Evolutionary conservation across 2,113 vertebrate genomes (phyloP), one percentile per base, ranked within the genome.

Genomic region (Struthio camelus): DNA sequence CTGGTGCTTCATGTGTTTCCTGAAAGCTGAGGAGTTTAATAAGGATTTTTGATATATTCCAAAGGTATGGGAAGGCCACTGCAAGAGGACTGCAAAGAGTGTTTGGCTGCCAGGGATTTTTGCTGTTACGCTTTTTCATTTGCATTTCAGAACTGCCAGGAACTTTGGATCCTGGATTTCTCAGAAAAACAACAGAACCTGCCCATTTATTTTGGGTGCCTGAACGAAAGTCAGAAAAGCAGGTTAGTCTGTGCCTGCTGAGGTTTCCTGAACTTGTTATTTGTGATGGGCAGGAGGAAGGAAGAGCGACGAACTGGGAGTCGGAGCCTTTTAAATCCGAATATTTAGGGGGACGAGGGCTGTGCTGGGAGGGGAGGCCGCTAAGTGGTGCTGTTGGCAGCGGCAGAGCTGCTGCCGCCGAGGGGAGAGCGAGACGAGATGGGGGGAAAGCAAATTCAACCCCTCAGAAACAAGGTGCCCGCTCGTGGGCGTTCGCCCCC

Each of bases 381-480:
- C 97, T 95, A 97, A 32, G 97, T 15, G 91, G 94, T 94, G 94
- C 97, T 97, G 34, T 93, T 38, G 97, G 93, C 4, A 2, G 62
- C 17, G 66, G 30, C 32, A 54, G 9, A 83, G 69, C 53, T 0
- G 1, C 48, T 24, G 62, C 4, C 1, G 53, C 38, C 62, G 30
- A 3, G 8, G 27, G 2, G 61, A 46, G 70, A 73, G 22, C 32
- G 66, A 16, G 38, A 46, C n/a, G n/a, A n/a, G n/a, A n/a, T n/a
- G 72, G 32, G 70, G 54, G 22, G 18, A 61, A 53, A 62, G 50
- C 59, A 46, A 51, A 59, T 73, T 4, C 54, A 94, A 87, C 10
- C 75, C 66, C 66, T 27, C 24, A 34, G 56, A 64, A 86, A 4
- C 1, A 9, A 16, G n/a, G 76, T 2, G 32, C 5, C 10, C 9